A percentile compares a stretch with the other conserved stretches of the same genome.
These are phyloP conservation scores for Paracanthobrama guichenoti DNA, from an alignment of 2,113 vertebrate genomes.

Conservation along the genomic window DNA sequence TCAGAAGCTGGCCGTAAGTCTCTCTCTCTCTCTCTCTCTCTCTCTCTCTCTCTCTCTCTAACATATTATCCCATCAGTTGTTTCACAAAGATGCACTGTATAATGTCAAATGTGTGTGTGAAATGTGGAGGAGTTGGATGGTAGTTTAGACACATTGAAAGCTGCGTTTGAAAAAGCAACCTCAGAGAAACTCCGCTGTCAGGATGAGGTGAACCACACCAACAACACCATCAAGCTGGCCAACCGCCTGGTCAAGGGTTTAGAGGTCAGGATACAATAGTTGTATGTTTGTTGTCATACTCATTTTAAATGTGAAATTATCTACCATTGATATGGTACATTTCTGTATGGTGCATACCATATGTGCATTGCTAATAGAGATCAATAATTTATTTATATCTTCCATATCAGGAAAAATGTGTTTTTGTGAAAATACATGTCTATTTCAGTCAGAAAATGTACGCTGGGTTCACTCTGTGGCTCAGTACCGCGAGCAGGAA, in stretches of 20 bases:
- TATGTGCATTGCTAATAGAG: not conserved
- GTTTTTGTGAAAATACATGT: not conserved
- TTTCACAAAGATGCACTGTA: not conserved
- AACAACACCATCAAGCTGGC: conserved; percentile 95
- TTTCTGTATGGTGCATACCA: not conserved
- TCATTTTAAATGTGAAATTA: too few species aligned
- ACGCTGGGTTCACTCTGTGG: conserved; percentile 75
- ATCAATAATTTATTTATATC: not conserved
- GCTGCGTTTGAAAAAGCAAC: conserved; percentile 85
- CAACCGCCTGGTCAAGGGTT: conserved; percentile 94
- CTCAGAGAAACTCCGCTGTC: conserved; percentile 89
- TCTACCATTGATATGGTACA: not conserved
- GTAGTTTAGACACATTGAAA: conserved; percentile 84
- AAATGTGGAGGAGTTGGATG: conserved; percentile 82
- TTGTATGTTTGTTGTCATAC: too few species aligned
- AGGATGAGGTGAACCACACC: conserved; percentile 92
- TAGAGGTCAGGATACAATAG: conserved; percentile 81
- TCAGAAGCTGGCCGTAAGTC: conserved; percentile 73
- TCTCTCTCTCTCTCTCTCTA: too few species aligned
- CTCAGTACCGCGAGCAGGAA: conserved; percentile 77
- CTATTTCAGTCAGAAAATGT: conserved; percentile 75
- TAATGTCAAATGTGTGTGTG: conserved; percentile 24
- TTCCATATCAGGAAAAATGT: not conserved
- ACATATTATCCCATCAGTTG: not conserved
- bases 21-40: conserved; percentile 2